Conservation (phyloP, 2,888 invertebrate species). For the Caenorhabditis sulstoni region DNA sequence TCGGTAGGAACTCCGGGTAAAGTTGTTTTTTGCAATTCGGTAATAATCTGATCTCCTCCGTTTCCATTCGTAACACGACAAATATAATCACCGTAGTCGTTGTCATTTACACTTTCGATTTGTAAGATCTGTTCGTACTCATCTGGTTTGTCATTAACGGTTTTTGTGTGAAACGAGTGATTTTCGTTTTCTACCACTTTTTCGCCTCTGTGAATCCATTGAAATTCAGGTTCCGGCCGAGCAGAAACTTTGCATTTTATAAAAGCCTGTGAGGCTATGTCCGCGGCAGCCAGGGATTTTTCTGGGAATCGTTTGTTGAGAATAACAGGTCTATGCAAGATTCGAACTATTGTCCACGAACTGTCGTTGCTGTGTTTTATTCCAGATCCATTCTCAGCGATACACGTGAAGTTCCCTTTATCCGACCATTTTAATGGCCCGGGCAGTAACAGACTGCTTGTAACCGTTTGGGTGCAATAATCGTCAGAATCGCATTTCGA, state of each 20-base stretch:
- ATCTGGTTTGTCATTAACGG: conserved; percentile 62
- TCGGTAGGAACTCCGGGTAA: conserved; percentile 71
- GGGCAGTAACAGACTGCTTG: conserved; percentile 66
- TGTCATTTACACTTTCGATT: conserved; percentile 58
- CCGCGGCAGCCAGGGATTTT: conserved; percentile 74
- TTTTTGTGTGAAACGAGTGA: conserved; percentile 61
- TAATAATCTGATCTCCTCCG: conserved; percentile 82
- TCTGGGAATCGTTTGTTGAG: conserved; percentile 71
- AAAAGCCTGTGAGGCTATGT: conserved; percentile 64
- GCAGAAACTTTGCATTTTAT: conserved; percentile 75
- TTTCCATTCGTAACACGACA: conserved; percentile 89
- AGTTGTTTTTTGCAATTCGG: conserved; percentile 71
- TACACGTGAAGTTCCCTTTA: conserved; percentile 94
- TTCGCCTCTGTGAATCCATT: conserved; percentile 71
- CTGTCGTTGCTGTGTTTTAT: conserved; percentile 18
- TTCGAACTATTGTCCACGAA: conserved; percentile 68
- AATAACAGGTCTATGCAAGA: conserved; percentile 76
- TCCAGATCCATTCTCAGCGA: conserved; percentile 88
- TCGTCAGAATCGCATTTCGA: conserved; percentile 68
- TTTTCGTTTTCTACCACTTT: conserved; percentile 62
- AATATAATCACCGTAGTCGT: conserved; percentile 90
- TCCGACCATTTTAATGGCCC: conserved; percentile 88
- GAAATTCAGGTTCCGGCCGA: conserved; percentile 76
- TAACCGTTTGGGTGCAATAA: conserved; percentile 65
- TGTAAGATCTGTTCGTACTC: conserved; percentile 69